Base-by-base conservation (phyloP, 1,140 invertebrate genomes). In the Drosophila lini region DNA sequence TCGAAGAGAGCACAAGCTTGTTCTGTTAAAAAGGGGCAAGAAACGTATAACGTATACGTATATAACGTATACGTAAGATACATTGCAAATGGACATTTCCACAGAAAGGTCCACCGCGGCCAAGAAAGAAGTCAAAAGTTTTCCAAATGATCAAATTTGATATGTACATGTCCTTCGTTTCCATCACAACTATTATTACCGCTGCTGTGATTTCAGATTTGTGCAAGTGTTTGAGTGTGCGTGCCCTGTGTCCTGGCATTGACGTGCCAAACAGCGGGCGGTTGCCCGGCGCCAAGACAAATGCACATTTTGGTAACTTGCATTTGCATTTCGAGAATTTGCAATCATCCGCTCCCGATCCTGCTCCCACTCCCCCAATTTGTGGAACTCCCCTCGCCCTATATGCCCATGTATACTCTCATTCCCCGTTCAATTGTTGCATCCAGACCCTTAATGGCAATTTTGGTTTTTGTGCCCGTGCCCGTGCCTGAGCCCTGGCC, bases 271-370 rank as follows among this genome's bases (percentile, higher is more conserved):
- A 55, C 55, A 58, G 58, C 64, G 70, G 57, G 53, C 60, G 36
- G 60, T 75, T 68, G 62, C 53, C 61, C 56, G 36, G 53, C n/a
- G n/a, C 57, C 69, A 81, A 86, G 82, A 76, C 79, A 85, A 85
- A 79, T 88, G 79, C 65, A 71, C 75, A 88, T 82, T 88, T 88
- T 61, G 74, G 63, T 41, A 82, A 55, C 77, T 82, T 63, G 65
- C 80, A 78, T 83, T 83, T 83, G 62, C 82, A 80, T 86, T 78
- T 78, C 57, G 64, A 48, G 41, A 56, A 56, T 74, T 63, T 28
- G 70, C 48, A 48, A 56, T 74, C 50, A 74, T 74, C 15, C 41
- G 25, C 19, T 41, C 59, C 22, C 11, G n/a, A 28, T 32, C 25
- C 28, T 5, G 16, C 13, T n/a, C 48, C 9, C 9, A 3, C 11